These are phyloP conservation scores for Mamestra brassicae DNA, from an alignment of 2,888 invertebrate genomes.

Conservation along the genomic window DNA sequence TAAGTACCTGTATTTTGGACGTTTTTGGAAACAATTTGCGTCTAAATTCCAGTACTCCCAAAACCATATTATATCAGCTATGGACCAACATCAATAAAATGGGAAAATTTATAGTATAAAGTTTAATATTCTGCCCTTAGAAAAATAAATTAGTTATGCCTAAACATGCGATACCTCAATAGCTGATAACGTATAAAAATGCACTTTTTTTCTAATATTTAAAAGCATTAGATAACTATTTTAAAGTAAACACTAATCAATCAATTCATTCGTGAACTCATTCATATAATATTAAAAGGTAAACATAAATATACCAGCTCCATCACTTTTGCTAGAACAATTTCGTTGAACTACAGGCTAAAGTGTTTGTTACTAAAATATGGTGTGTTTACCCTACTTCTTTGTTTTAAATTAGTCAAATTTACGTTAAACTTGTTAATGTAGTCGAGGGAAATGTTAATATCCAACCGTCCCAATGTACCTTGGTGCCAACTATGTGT, in stretches of 20 bases:
- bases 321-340: neutral
- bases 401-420: constrained; percentile 23
- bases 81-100: constrained; percentile 7
- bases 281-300: constrained; percentile 1
- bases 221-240: constrained; percentile 9
- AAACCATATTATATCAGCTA: constrained; percentile 17
- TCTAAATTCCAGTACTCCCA: neutral
- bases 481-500: constrained; percentile 73
- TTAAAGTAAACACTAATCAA: constrained; percentile 8
- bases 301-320: neutral
- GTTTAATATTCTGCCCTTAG: constrained; percentile 9
- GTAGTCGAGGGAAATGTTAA: constrained; percentile 12
- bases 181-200: constrained; percentile 31
- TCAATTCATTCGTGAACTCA: neutral
- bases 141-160: constrained; percentile 16
- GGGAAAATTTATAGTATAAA: neutral
- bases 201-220: constrained; percentile 39
- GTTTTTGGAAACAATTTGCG: neutral
- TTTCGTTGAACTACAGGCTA: constrained; percentile 2
- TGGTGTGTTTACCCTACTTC: constrained; percentile 25
- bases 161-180: constrained; percentile 52
- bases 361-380: constrained; percentile 25
- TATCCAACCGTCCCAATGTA: constrained; percentile 58
- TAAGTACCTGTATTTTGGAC: neutral
- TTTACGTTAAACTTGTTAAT: constrained; percentile 25